phyloP scores from a whole-genome alignment of 2,888 invertebrate species.

The Sinhomidia bicolor region DNA sequence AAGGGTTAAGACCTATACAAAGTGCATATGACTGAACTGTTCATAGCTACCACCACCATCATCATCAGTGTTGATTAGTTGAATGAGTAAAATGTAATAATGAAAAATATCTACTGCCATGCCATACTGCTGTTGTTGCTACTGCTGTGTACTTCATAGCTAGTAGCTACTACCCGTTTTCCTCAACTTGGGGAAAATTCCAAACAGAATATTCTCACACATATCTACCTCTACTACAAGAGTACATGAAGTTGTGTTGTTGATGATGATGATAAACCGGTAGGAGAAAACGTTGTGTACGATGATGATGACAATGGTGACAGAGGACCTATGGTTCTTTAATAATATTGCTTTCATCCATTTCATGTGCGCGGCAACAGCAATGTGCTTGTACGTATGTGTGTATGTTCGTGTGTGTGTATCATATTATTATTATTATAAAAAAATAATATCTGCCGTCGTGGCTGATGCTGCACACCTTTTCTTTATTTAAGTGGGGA shows the following conservation, averaged over 20 bases:
- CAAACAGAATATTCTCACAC: conserved; percentile 38
- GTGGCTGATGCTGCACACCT: no score
- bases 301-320: background rate
- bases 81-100: conserved; percentile 42
- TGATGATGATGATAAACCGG: conserved; percentile 9
- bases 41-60: conserved; percentile 13
- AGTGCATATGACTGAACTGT: conserved; percentile 20
- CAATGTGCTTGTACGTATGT: conserved; percentile 3
- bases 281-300: background rate
- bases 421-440: no score
- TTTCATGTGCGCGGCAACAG: no score
- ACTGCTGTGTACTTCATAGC: no score
- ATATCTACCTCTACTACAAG: no score
- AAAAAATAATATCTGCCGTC: background rate
- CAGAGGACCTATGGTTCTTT: conserved; percentile 8
- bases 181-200: background rate
- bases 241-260: no score
- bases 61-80: background rate
- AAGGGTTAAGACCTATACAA: conserved; percentile 28
- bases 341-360: background rate
- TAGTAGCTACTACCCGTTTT: background rate
- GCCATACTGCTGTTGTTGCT: background rate
- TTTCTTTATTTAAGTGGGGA: background rate
- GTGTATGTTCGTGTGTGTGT: no score
- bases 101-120: conserved; percentile 26